phyloP scores from a whole-genome alignment of 2,797 vertebrate genomes.

The Trematomus bernacchii region DNA sequence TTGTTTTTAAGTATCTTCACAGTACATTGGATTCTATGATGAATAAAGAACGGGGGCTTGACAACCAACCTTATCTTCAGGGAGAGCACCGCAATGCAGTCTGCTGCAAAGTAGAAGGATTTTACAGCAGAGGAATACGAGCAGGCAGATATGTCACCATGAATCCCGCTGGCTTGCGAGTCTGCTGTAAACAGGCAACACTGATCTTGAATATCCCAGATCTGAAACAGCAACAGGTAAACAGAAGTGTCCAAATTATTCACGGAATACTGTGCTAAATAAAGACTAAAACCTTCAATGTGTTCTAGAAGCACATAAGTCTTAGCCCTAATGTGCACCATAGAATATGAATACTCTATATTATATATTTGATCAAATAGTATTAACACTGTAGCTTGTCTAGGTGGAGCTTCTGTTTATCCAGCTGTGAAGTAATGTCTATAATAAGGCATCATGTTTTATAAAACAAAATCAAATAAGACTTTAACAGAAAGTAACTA shows the following conservation, averaged over 20 bases:
- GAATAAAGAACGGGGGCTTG: conserved; percentile 31
- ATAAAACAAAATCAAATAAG: not conserved
- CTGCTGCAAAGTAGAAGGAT: conserved; percentile 79
- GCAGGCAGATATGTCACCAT: conserved; percentile 79
- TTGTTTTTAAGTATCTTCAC: conserved; percentile 31
- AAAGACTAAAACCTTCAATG: not conserved
- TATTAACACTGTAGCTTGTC: not conserved
- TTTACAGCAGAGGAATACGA: conserved; percentile 71
- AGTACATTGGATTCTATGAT: conserved; percentile 18
- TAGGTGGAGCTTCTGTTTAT: not conserved
- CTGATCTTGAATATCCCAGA: conserved; percentile 87
- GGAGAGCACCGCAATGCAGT: conserved; percentile 76
- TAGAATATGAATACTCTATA: not conserved
- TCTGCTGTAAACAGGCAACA: conserved; percentile 82
- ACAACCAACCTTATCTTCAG: conserved; percentile 81
- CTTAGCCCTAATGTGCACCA: not conserved
- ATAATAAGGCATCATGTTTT: not conserved
- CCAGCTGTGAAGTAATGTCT: not conserved
- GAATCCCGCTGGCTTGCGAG: conserved; percentile 78
- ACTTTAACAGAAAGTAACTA: no score
- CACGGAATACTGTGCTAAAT: not conserved
- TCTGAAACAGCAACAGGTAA: conserved; percentile 67
- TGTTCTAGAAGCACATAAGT: not conserved
- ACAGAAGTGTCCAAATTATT: conserved; percentile 5
- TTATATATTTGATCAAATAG: not conserved